Base-by-base conservation (phyloP, 2,888 invertebrate species). In the Tetragnatha montana region DNA sequence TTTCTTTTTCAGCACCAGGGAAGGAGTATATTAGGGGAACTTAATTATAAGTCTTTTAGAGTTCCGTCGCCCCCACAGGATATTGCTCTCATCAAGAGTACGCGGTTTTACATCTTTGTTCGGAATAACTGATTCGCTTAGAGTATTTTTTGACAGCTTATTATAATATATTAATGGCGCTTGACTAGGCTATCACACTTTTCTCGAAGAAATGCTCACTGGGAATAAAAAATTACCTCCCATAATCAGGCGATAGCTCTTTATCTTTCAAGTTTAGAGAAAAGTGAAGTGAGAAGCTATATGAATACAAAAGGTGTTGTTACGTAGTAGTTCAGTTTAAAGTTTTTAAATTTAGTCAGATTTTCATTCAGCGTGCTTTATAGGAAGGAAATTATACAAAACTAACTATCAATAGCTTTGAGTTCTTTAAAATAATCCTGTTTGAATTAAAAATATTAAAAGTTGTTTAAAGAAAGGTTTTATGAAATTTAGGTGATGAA, bases 71-170 rank as follows among this genome's bases (percentile, higher is more conserved):
- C 73, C 68, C 21, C 68, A 80, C 88, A 88, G 88, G 88, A 88
- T 88, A 88, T 84, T 88, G 83, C 83, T 73, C 83, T 88, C 88
- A 80, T 80, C 88, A 84, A 74, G 68, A 47, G 68, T 80, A 80
- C 80, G 83, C 88, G 76, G 78, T 69, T 80, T 88, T 82, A 88
- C 84, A 84, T 88, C 88, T 88, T 88, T 79, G 80, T 88, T 81
- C 71, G 21, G 50, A 83, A 79, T 79, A 88, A 88, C 78, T 83
- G 88, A 88, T 69, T 76, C 76, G 73, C 22, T 47, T 60, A 14
- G 69, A 60, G 70, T 35, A 50, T 73, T 74, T 80, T 88, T 68
- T 88, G 88, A 88, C 88, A 88, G 79, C 88, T 73, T 84, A 88
- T 88, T 88, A 88, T 84, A 88, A 88, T 83, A 80, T 79, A 88